A percentile compares a stretch with the other conserved stretches of the same genome.
Conservation (phyloP, 1,140 invertebrate genomes). For the Drosophila azteca region DNA sequence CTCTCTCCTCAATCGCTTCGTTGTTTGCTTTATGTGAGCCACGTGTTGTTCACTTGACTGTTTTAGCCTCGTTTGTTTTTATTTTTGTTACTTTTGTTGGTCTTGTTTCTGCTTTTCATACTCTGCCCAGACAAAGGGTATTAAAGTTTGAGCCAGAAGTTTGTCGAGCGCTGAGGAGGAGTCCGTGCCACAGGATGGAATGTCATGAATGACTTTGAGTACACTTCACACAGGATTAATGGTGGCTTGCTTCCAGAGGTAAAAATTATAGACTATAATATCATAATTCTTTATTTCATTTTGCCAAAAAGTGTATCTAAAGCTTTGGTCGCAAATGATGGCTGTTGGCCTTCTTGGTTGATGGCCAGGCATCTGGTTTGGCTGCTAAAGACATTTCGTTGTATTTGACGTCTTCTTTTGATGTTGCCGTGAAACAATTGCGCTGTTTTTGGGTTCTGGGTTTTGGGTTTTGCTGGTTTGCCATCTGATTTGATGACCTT, state of each 20-base stretch:
- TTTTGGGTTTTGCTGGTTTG: slow-evolving; percentile 26
- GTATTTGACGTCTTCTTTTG: slow-evolving; percentile 62
- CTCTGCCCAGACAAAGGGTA: too few relatives aligned
- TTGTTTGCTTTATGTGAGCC: slow-evolving; percentile 59
- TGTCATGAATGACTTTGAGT: too few relatives aligned
- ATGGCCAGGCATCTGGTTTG: slow-evolving; percentile 9
- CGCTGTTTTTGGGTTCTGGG: slow-evolving; percentile 20
- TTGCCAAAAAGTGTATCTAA: slow-evolving; percentile 9
- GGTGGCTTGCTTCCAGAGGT: too few relatives aligned
- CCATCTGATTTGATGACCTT: slow-evolving; percentile 68
- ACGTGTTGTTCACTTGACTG: slow-evolving; percentile 58
- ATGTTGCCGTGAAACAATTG: slow-evolving; percentile 64
- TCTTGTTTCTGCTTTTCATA: too few relatives aligned
- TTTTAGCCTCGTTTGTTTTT: slow-evolving; percentile 53
- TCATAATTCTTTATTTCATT: too few relatives aligned
- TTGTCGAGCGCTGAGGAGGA: too few relatives aligned
- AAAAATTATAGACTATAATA: too few relatives aligned
- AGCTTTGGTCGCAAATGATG: slow-evolving; percentile 2
- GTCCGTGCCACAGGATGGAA: too few relatives aligned
- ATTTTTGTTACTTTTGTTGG: slow-evolving; percentile 49
- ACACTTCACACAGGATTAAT: too few relatives aligned
- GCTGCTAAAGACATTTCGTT: slow-evolving; percentile 60
- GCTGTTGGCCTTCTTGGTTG: slow-evolving; percentile 5
- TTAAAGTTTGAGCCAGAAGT: too few relatives aligned
- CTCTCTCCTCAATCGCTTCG: slow-evolving; percentile 18